Base-by-base conservation (phyloP, 2,888 invertebrate genomes). In the Macrophya annulata region DNA sequence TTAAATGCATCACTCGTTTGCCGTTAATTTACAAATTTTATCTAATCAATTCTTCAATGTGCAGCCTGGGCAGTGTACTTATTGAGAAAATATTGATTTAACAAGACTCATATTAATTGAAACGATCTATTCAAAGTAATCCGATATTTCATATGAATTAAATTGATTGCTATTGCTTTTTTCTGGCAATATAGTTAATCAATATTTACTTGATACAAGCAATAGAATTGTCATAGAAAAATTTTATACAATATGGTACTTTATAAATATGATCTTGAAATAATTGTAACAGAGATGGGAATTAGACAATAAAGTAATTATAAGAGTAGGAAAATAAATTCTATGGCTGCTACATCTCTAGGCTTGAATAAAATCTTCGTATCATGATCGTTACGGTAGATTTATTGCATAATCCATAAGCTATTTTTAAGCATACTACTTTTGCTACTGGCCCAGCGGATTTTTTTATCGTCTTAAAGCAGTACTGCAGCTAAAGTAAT, bases 341-440 rank as follows among this genome's bases (percentile, higher is more conserved):
- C 12, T 0, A 71, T 10, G 45, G n/a, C 43, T 9, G 76, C n/a
- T 43, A 31, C 55, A n/a, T 79, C 4, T n/a, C 45, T 5, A 48
- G 71, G 71, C 40, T 21, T 10, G 37, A 74, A 77, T 48, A 21
- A 51, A 55, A n/a, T 40, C 72, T 12, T 10, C 12, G 10, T 51
- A 12, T 43, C 21, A 6, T 21, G 62, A 62, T 81, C 59, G 40
- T 81, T 81, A 37, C 59, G 62, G 62, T 10, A 21, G 62, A 81
- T 62, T 81, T 81, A 81, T 81, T 59, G 59, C 43, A 21, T 15
- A 81, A 62, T 81, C 62, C 40, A 81, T 43, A 15, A 21, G 21
- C 62, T 81, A 81, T 81, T 62, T 81, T 81, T 81, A 81, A 81
- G 43, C 81, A 12, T 62, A 43, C 62, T 25, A 77, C 51, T 17